These are phyloP conservation scores for Sterrhoptilus dennistouni DNA, from an alignment of 2,113 vertebrate species.

Conservation along the genomic window DNA sequence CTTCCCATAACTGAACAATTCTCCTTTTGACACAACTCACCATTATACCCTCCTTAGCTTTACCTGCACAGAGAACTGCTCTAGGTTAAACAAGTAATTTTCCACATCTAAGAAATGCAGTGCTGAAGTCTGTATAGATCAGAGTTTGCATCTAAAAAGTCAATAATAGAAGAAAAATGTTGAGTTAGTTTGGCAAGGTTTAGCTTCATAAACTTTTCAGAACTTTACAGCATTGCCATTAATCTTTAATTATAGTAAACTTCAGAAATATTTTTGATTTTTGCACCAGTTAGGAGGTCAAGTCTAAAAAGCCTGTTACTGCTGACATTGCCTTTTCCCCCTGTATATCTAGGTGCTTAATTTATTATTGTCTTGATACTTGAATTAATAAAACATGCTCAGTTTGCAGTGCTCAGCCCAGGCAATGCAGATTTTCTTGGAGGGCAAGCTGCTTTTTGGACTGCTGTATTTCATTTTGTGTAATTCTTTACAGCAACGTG, in stretches of 20 bases:
- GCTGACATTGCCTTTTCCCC: background rate
- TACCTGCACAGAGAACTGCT: background rate
- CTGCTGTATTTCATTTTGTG: background rate
- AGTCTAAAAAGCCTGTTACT: background rate
- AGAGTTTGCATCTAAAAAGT: background rate
- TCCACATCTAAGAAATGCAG: background rate
- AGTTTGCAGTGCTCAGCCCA: background rate
- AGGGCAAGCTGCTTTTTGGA: background rate
- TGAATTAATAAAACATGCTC: conserved; percentile 16
- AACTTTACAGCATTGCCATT: background rate
- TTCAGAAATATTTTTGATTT: background rate
- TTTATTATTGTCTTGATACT: background rate
- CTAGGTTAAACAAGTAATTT: background rate
- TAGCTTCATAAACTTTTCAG: background rate
- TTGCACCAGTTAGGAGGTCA: background rate
- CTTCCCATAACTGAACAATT: background rate
- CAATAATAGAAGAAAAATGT: background rate
- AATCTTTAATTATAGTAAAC: background rate
- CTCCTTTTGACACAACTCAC: background rate
- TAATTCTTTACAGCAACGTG: accelerated
- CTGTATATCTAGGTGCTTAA: background rate
- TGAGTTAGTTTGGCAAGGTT: background rate
- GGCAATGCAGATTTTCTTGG: background rate
- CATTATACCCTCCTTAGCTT: background rate
- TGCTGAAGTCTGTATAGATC: background rate